Evolutionary conservation across 2,888 invertebrate genomes (phyloP).

Genomic region (Drosophila lutescens): DNA sequence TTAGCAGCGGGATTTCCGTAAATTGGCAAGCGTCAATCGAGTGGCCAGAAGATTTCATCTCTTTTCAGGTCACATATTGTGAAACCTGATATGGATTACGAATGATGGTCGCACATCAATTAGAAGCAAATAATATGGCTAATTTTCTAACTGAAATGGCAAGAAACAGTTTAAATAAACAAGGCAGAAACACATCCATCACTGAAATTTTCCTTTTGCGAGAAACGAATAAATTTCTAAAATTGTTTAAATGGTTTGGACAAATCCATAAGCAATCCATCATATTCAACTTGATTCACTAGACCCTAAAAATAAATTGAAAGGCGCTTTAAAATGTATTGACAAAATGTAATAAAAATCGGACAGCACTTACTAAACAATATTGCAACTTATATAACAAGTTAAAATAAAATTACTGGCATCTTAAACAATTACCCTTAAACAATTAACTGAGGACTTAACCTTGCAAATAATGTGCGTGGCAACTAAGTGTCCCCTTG

Average conservation of each 20-base stretch:
- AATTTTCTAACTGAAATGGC: not conserved
- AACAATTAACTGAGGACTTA: not conserved
- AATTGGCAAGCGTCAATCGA: slow-evolving; percentile 38
- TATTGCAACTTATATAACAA: no score
- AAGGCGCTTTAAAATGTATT: not conserved
- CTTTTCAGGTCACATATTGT: slow-evolving; percentile 19
- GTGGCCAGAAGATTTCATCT: not conserved
- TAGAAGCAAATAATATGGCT: not conserved
- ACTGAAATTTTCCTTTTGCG: not conserved
- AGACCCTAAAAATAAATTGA: not conserved
- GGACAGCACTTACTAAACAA: no score
- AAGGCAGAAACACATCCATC: not conserved
- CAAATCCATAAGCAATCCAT: not conserved
- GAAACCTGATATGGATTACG: not conserved
- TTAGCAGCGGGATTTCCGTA: slow-evolving; percentile 7
- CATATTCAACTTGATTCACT: not conserved
- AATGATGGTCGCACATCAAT: not conserved
- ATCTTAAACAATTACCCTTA: slow-evolving; percentile 32
- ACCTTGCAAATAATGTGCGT: slow-evolving; percentile 14
- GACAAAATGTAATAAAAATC: not conserved
- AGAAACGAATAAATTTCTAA: slow-evolving; percentile 1
- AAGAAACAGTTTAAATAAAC: not conserved
- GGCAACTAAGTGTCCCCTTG: slow-evolving; percentile 52
- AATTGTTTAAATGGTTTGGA: not conserved
- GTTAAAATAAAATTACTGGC: not conserved